Conservation (phyloP, 2,797 vertebrate species). For the Lagocephalus sceleratus region DNA sequence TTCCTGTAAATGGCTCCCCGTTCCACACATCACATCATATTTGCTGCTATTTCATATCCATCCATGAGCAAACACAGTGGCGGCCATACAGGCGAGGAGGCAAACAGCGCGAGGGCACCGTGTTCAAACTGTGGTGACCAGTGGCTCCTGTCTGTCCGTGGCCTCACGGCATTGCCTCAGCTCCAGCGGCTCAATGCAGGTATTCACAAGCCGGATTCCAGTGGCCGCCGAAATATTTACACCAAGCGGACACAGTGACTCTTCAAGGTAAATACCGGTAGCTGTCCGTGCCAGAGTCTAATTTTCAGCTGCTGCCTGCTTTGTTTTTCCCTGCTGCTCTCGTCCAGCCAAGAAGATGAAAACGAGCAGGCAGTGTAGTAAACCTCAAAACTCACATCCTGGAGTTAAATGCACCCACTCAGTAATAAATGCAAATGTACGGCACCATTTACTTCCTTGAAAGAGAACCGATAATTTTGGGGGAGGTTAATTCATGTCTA, state of each 20-base stretch:
- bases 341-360: conserved; percentile 49
- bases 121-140: conserved; percentile 73
- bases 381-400: conserved; percentile 48
- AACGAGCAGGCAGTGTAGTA: conserved; percentile 42
- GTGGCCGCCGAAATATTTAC: conserved; percentile 64
- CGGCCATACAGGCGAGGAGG: conserved; percentile 62
- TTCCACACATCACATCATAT: conserved; percentile 66
- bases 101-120: conserved; percentile 67
- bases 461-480: conserved; percentile 40
- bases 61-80: conserved; percentile 68
- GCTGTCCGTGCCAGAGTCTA: conserved; percentile 31
- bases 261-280: conserved; percentile 72
- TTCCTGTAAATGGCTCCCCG: conserved; percentile 45
- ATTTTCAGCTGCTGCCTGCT: conserved; percentile 37
- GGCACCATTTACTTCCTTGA: conserved; percentile 40
- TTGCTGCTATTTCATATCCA: conserved; percentile 68
- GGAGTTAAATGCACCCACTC: conserved; percentile 55
- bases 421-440: conserved; percentile 56
- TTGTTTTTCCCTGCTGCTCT: conserved; percentile 41
- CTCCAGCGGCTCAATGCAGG: conserved; percentile 71
- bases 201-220: conserved; percentile 75
- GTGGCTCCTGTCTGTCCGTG: conserved; percentile 72
- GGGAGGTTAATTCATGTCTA: conserved; percentile 41
- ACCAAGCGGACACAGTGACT: conserved; percentile 67
- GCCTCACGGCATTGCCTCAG: conserved; percentile 55